Percentiles rank a stretch among this genome's conserved stretches.
These are phyloP conservation scores for Equus przewalskii DNA, from an alignment of 2,113 vertebrate species.

Conservation along the genomic window DNA sequence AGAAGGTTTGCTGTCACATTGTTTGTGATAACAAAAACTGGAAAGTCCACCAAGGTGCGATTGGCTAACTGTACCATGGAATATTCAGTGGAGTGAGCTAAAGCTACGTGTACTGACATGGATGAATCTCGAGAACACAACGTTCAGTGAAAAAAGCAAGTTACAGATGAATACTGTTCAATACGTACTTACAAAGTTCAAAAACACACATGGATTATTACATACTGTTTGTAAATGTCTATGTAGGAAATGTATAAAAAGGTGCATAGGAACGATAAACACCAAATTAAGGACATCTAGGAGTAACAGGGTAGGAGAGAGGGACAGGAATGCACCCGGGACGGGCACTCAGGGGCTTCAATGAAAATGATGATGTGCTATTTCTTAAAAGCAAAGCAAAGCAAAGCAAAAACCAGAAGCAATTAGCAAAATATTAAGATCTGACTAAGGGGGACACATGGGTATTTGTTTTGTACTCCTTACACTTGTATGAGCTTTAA, in stretches of 20 bases:
- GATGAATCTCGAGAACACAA: background rate
- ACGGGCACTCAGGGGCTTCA: background rate
- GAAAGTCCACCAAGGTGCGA: background rate
- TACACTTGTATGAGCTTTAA: background rate
- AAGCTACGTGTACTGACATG: background rate
- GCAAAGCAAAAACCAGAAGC: background rate
- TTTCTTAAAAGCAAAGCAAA: background rate
- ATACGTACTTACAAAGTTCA: background rate
- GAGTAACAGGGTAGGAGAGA: background rate
- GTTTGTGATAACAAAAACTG: background rate
- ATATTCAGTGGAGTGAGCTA: background rate
- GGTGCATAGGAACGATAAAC: background rate
- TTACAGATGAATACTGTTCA: background rate
- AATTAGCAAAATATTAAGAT: background rate
- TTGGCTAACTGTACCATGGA: background rate
- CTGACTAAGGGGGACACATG: background rate
- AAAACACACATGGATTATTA: background rate
- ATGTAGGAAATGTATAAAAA: background rate
- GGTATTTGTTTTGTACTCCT: background rate
- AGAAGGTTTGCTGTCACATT: background rate
- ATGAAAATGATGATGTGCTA: background rate
- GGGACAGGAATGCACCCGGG: background rate
- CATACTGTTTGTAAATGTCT: background rate
- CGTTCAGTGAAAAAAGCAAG: slow-evolving; percentile 33
- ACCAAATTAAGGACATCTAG: background rate